Conservation (phyloP, 1,140 invertebrate genomes). For the Helicoverpa zea region DNA sequence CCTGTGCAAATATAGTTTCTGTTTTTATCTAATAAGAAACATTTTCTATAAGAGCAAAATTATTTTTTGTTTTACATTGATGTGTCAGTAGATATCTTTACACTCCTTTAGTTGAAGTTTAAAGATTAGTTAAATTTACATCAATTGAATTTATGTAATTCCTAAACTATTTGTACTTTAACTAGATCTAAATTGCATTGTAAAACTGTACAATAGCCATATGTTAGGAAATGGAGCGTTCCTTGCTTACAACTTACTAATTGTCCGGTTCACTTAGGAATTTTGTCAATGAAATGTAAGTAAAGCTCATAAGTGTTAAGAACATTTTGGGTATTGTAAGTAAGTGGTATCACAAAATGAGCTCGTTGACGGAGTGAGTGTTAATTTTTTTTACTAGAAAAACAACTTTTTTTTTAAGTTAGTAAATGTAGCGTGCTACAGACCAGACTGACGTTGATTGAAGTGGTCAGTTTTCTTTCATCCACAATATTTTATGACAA, state of each 20-base stretch:
- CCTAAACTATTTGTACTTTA: conserved; percentile 86
- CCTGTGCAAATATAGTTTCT: conserved; percentile 80
- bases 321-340: conserved; percentile 84
- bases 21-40: conserved; percentile 79
- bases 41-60: conserved; percentile 82
- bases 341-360: conserved; percentile 81
- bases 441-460: conserved; percentile 81
- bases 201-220: conserved; percentile 85
- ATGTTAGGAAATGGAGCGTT: conserved; percentile 82
- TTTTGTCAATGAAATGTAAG: conserved; percentile 81
- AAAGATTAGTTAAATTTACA: conserved; percentile 85
- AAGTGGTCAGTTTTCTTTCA: conserved; percentile 86
- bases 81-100: conserved; percentile 84
- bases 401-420: conserved; percentile 81
- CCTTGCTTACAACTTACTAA: conserved; percentile 69
- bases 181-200: conserved; percentile 86
- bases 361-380: conserved; percentile 83
- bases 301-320: conserved; percentile 80
- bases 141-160: conserved; percentile 84
- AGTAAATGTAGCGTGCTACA: conserved; percentile 84
- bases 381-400: conserved; percentile 83
- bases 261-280: conserved; percentile 73
- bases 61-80: conserved; percentile 75
- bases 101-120: conserved; percentile 81
- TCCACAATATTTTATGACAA: conserved; percentile 85